phyloP scores from a whole-genome alignment of 2,797 vertebrate genomes.

The Myotis myotis region DNA sequence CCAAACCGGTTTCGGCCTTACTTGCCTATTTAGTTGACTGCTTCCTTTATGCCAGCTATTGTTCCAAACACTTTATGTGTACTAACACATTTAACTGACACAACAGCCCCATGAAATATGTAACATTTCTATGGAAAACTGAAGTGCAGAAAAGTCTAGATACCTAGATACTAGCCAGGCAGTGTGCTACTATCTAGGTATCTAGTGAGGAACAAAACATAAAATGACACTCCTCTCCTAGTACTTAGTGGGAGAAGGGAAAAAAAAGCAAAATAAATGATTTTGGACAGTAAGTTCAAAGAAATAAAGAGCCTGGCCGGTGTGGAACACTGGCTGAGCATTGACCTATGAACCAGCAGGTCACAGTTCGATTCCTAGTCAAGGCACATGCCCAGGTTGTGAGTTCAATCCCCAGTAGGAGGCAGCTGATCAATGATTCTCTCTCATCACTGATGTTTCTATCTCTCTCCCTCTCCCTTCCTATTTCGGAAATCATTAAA shows the following conservation, averaged over 20 bases:
- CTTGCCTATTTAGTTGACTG: not conserved
- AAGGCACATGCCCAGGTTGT: no score
- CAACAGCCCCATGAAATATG: not conserved
- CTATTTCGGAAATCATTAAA: no score
- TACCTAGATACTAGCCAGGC: not conserved
- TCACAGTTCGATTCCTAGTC: no score
- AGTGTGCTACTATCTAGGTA: not conserved
- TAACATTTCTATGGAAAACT: not conserved
- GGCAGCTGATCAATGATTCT: no score
- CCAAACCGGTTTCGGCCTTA: not conserved
- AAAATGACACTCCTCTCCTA: not conserved
- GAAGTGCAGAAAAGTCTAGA: not conserved
- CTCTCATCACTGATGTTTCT: no score
- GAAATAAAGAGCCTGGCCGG: no score
- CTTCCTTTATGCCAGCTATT: not conserved
- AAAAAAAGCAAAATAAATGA: not conserved
- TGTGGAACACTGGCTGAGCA: no score
- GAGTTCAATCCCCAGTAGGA: no score
- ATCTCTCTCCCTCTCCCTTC: no score
- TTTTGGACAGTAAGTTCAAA: not conserved
- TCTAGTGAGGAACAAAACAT: not conserved
- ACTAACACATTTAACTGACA: constrained; percentile 12
- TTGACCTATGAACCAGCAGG: no score
- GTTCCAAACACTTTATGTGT: constrained; percentile 14
- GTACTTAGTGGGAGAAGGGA: not conserved